These are phyloP conservation scores for Drosophila insularis DNA, from an alignment of 1,140 invertebrate genomes.

Conservation along the genomic window DNA sequence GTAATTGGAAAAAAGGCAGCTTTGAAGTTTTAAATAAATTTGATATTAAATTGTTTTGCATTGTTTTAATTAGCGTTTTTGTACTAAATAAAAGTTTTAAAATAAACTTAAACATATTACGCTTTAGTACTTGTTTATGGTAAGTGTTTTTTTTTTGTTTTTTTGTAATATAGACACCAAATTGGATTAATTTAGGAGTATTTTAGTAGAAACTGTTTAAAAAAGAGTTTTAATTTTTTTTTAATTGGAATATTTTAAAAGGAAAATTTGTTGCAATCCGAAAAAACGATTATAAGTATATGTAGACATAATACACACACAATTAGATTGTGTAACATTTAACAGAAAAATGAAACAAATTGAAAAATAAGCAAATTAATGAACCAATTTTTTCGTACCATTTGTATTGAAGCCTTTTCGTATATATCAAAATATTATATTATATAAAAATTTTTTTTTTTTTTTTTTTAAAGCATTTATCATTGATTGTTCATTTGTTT, in stretches of 20 bases:
- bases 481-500: constrained; percentile 34
- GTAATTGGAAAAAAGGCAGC: not conserved
- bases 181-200: constrained; percentile 3
- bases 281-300: not conserved
- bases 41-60: not conserved
- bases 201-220: constrained; percentile 10
- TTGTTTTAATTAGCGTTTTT: constrained; percentile 13
- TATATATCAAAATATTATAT: constrained; percentile 43
- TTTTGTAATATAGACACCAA: not conserved
- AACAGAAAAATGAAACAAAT: constrained; percentile 48
- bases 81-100: constrained; percentile 29
- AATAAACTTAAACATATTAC: constrained; percentile 27
- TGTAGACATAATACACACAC: constrained; percentile 41
- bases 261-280: constrained; percentile 4
- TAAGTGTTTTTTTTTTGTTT: constrained; percentile 3
- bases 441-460: constrained; percentile 17
- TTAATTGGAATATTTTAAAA: not conserved
- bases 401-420: constrained; percentile 79
- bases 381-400: constrained; percentile 80
- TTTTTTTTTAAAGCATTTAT: constrained; percentile 65
- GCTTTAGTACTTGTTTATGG: constrained; percentile 3
- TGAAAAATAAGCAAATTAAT: constrained; percentile 57
- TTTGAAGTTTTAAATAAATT: not conserved
- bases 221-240: not conserved
- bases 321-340: constrained; percentile 61